These are phyloP conservation scores for Dexiosoma caninum DNA, from an alignment of 2,888 invertebrate species.

Conservation along the genomic window DNA sequence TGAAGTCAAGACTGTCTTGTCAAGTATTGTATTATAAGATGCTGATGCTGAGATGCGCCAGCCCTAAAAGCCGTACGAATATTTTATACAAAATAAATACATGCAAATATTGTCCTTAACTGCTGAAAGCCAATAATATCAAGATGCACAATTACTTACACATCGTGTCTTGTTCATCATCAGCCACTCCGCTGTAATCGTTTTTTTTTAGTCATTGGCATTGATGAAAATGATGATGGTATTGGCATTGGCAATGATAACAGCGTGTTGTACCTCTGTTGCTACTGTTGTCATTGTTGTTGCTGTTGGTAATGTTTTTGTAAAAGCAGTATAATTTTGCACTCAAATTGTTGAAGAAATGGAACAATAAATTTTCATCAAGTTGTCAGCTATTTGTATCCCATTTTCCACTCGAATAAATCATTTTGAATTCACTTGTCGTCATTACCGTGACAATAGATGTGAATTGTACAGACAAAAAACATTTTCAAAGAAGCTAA, in stretches of 20 bases:
- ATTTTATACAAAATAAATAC: conserved; percentile 54
- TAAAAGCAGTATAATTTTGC: conserved; percentile 35
- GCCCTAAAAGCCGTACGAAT: conserved; percentile 53
- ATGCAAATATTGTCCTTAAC: conserved; percentile 59
- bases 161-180: conserved; percentile 23
- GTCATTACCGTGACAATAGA: conserved; percentile 58
- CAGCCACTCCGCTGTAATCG: conserved; percentile 41
- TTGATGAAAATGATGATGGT: conserved; percentile 55
- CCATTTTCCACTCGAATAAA: conserved; percentile 69
- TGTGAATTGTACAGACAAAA: conserved; percentile 45
- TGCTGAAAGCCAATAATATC: conserved; percentile 60
- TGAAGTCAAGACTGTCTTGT: conserved; percentile 6
- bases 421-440: conserved; percentile 66
- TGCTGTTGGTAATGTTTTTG: neutral
- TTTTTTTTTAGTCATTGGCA: conserved; percentile 51
- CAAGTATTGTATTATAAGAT: conserved; percentile 44
- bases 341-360: conserved; percentile 43
- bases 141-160: conserved; percentile 53
- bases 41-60: conserved; percentile 52
- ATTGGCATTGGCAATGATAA: conserved; percentile 60
- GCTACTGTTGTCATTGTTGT: neutral
- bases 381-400: conserved; percentile 69
- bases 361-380: conserved; percentile 67
- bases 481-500: neutral
- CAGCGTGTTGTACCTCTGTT: neutral